Base-by-base conservation (phyloP, 92 coral and sea anemone species). In the Zoanthus sansibaricus region DNA sequence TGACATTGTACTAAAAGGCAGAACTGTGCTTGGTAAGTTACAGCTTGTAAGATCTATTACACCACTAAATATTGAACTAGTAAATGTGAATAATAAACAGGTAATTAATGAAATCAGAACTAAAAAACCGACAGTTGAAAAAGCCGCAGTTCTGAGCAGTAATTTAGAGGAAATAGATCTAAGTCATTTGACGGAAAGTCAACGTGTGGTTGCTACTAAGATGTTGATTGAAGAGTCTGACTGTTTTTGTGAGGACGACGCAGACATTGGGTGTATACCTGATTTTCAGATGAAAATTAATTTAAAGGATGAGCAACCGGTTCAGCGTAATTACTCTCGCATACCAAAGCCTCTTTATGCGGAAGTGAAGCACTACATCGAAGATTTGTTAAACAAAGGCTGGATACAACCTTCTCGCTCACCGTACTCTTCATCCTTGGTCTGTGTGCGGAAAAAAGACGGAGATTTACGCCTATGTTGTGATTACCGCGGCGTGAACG, bases 341-440 rank as follows among this genome's bases (percentile, higher is more conserved):
- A 67, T 85, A 46, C 88, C 82, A 18, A 66, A 71, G 44, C 72
- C 88, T 5, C 83, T 85, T 16, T 85, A 85, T 47, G 68, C 82
- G 13, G 59, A 85, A 48, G 75, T 76, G 7, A 76, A 86, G 30
- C 83, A 76, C 17, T 59, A 86, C 59, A 73, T 86, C 16, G 84
- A 86, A 44, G 76, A 86, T 48, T 47, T 76, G 51, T 46, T 86
- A n/a, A 86, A 86, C 69, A 16, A 72, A 18, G 83, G 69, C 4
- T 75, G 61, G 75, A 80, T 86, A 14, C 83, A 12, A 16, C 48
- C 21, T 12, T 86, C 83, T 12, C 37, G 72, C 12, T 75, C 83
- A 47, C 48, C 89, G 6, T 86, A 86, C 76, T 75, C 89, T 7
- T 75, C 89, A 62, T 61, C 89, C 10, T 64, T 85, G 17, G 88